Evolutionary conservation across 2,888 invertebrate genomes (phyloP).

Genomic region (Aplocera efformata): DNA sequence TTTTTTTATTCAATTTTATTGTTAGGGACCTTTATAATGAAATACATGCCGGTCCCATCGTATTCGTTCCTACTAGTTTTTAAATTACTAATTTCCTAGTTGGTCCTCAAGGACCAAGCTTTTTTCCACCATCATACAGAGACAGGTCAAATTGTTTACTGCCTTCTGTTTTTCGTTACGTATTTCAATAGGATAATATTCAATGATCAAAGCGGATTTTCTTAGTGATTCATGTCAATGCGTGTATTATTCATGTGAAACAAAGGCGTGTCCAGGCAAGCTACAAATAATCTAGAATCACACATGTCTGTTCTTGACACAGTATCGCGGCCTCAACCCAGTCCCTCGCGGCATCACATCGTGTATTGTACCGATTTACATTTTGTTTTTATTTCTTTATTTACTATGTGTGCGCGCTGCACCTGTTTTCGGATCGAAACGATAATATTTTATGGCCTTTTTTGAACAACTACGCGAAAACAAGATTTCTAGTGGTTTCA

Average conservation of each 20-base stretch:
- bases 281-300: slow-evolving; percentile 13
- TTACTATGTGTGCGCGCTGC: slow-evolving; percentile 27
- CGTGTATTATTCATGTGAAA: slow-evolving; percentile 8
- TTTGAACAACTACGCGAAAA: slow-evolving; percentile 10
- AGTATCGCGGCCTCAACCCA: slow-evolving; percentile 42
- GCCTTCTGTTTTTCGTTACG: too few relatives aligned
- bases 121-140: too few relatives aligned
- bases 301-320: slow-evolving; percentile 41
- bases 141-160: too few relatives aligned
- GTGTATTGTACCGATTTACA: slow-evolving; percentile 42
- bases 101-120: too few relatives aligned
- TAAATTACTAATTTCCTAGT: too few relatives aligned
- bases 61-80: too few relatives aligned
- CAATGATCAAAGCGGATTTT: too few relatives aligned
- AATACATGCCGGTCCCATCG: too few relatives aligned
- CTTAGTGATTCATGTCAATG: background rate
- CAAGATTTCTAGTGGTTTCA: slow-evolving; percentile 11
- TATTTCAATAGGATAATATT: too few relatives aligned
- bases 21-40: too few relatives aligned
- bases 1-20: too few relatives aligned
- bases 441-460: slow-evolving; percentile 23
- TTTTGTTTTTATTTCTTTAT: slow-evolving; percentile 30
- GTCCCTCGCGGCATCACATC: slow-evolving; percentile 34
- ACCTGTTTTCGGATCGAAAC: slow-evolving; percentile 21
- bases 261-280: slow-evolving; percentile 7